phyloP scores from a whole-genome alignment of 2,888 invertebrate species.

The Stratiomys singularior region DNA sequence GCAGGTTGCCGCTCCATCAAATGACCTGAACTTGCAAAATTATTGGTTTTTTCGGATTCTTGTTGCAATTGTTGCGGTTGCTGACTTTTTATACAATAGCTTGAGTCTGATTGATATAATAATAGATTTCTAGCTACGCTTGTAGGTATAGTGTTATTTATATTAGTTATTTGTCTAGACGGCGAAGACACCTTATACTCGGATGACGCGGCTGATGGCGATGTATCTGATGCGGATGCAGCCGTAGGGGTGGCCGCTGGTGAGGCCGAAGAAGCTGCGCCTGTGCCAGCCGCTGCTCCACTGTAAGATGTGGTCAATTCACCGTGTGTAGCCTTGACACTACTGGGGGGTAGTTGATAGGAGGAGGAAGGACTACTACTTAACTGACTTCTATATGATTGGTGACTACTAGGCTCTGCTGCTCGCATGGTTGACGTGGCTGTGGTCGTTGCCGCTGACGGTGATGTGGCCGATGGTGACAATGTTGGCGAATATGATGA shows the following conservation, averaged over 20 bases:
- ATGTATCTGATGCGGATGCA: constrained; percentile 45
- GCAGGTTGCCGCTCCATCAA: constrained; percentile 20
- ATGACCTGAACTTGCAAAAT: constrained; percentile 59
- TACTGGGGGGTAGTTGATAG: constrained; percentile 53
- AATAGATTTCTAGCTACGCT: constrained; percentile 56
- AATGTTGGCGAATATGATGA: constrained; percentile 46
- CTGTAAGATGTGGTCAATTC: constrained; percentile 53
- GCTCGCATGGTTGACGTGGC: constrained; percentile 11
- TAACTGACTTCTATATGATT: constrained; percentile 54
- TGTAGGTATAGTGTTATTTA: constrained; percentile 54
- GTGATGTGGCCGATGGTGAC: constrained; percentile 5
- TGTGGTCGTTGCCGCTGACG: not conserved
- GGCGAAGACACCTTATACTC: constrained; percentile 58
- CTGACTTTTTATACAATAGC: constrained; percentile 61
- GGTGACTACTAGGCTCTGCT: constrained; percentile 57
- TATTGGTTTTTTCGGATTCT: constrained; percentile 50
- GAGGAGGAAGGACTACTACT: constrained; percentile 54
- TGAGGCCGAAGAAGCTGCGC: constrained; percentile 26
- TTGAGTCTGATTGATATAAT: constrained; percentile 58
- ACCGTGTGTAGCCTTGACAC: constrained; percentile 47
- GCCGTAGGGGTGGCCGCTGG: constrained; percentile 37
- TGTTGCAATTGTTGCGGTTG: constrained; percentile 57
- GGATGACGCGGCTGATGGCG: constrained; percentile 50
- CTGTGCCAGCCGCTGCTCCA: constrained; percentile 46
- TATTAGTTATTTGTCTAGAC: constrained; percentile 58